phyloP scores from a whole-genome alignment of 1,140 invertebrate genomes.

The Cardiocondyla obscurior region DNA sequence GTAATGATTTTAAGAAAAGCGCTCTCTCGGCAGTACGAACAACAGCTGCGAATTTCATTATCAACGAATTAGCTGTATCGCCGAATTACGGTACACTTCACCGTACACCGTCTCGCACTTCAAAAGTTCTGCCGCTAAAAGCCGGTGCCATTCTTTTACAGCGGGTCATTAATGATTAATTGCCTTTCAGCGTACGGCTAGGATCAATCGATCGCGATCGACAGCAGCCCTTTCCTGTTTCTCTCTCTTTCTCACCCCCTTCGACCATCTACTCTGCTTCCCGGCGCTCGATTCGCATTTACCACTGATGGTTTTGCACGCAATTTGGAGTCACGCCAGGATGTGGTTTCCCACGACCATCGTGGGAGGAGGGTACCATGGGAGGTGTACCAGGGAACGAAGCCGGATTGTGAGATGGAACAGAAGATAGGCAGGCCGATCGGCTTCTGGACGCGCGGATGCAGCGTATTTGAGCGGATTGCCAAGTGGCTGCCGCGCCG shows the following conservation, averaged over 20 bases:
- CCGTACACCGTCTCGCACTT: constrained; percentile 37
- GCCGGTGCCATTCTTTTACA: constrained; percentile 34
- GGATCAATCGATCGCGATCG: constrained; percentile 66
- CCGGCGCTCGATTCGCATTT: constrained; percentile 67
- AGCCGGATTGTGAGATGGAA: constrained; percentile 66
- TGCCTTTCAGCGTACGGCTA: constrained; percentile 25
- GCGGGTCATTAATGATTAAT: constrained; percentile 55
- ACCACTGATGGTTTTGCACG: constrained; percentile 71
- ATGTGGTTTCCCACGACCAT: constrained; percentile 71
- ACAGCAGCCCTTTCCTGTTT: background rate
- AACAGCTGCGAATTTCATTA: constrained; percentile 35
- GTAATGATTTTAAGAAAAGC: constrained; percentile 1
- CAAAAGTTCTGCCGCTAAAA: constrained; percentile 25
- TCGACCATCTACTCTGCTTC: constrained; percentile 28
- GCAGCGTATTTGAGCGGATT: constrained; percentile 68
- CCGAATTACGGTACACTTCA: constrained; percentile 23
- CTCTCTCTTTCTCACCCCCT: constrained; percentile 5
- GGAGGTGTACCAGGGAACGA: background rate
- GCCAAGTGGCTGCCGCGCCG: constrained; percentile 60
- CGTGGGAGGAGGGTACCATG: constrained; percentile 57
- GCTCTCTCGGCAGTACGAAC: background rate
- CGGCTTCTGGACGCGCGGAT: constrained; percentile 63
- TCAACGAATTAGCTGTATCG: constrained; percentile 27
- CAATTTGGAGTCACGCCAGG: constrained; percentile 71
- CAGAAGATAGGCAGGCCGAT: constrained; percentile 70